phyloP scores from a whole-genome alignment of 2,888 invertebrate species.

The Leucozona laternaria region DNA sequence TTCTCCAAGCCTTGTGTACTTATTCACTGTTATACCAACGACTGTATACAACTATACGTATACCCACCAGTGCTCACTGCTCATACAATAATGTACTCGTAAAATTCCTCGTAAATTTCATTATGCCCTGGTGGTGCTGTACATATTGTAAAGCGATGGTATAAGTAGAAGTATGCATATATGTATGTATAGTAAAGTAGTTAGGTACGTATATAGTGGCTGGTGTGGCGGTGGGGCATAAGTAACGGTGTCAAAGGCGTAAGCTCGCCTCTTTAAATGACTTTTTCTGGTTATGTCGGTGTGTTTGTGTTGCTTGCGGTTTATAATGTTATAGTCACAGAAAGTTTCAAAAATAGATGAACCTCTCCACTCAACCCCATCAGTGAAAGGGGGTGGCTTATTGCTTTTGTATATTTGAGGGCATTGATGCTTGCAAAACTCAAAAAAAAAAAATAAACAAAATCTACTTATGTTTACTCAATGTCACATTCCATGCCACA shows the following conservation, averaged over 20 bases:
- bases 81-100: constrained; percentile 65
- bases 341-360: constrained; percentile 43
- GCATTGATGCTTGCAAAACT: background rate
- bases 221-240: constrained; percentile 16
- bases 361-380: constrained; percentile 13
- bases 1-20: constrained; percentile 14
- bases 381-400: background rate
- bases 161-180: background rate
- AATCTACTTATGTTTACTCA: constrained; percentile 73
- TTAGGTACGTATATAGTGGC: background rate
- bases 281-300: constrained; percentile 57
- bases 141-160: background rate
- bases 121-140: constrained; percentile 12
- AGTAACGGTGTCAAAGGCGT: constrained; percentile 63
- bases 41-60: background rate
- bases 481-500: constrained; percentile 73
- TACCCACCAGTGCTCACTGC: constrained; percentile 25
- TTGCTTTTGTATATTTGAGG: background rate
- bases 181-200: background rate
- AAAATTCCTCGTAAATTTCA: constrained; percentile 68
- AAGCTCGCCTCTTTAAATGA: constrained; percentile 50
- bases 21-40: constrained; percentile 17
- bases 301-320: constrained; percentile 40
- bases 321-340: background rate
- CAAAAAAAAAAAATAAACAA: constrained; percentile 62